Percentiles rank a stretch among this genome's conserved stretches.
phyloP scores from a whole-genome alignment of 2,888 invertebrate species.

The Acanthosepion esculentum region DNA sequence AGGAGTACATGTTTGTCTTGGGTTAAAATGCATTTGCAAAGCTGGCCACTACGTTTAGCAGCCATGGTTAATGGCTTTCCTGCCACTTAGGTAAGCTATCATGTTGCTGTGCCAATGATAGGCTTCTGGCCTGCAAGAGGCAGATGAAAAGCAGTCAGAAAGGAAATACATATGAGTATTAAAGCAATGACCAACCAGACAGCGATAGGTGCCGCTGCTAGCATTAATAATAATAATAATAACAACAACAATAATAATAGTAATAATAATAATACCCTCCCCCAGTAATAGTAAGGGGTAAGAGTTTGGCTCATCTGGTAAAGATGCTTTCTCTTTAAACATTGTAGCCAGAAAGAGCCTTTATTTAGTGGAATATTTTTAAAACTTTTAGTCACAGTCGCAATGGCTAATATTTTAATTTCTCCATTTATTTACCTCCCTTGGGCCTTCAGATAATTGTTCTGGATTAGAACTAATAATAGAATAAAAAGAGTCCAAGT shows the following conservation, averaged over 20 bases:
- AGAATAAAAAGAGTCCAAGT: neutral
- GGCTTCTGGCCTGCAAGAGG: neutral
- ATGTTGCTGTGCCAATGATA: constrained; percentile 43
- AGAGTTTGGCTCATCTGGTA: neutral
- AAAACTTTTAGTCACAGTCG: neutral
- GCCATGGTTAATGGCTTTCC: constrained; percentile 43
- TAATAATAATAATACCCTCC: neutral
- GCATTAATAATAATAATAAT: neutral
- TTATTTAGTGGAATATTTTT: neutral
- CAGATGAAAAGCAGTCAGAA: constrained; percentile 39
- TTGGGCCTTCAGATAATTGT: neutral
- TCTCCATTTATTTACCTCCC: neutral
- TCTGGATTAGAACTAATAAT: neutral
- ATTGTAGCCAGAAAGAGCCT: neutral
- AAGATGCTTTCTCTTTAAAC: neutral
- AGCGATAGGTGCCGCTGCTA: neutral
- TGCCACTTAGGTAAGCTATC: constrained; percentile 46
- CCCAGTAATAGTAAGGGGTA: neutral
- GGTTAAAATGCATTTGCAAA: constrained; percentile 47
- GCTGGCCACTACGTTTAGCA: constrained; percentile 46
- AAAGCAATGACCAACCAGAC: neutral
- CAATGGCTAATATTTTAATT: neutral
- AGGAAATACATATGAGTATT: constrained; percentile 34
- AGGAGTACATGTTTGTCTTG: constrained; percentile 44
- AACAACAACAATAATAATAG: neutral